Evolutionary conservation across 2,888 invertebrate species (phyloP).

Genomic region (Galerucella pusilla): DNA sequence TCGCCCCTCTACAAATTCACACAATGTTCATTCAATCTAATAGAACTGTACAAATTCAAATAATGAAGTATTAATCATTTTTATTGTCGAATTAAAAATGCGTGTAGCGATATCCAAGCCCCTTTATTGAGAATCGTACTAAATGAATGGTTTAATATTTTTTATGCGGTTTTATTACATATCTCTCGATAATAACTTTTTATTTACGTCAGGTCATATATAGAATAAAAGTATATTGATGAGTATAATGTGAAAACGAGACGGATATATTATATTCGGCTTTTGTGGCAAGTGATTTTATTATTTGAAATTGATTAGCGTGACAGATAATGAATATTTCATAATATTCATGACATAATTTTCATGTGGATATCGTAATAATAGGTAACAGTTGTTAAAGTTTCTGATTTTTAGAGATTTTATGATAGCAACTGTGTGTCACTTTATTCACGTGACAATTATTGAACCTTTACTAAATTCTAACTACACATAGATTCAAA

Average conservation of each 20-base stretch:
- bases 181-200: constrained; percentile 29
- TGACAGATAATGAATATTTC: constrained; percentile 57
- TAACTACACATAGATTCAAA: too few species aligned
- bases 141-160: constrained; percentile 41
- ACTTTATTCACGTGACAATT: constrained; percentile 43
- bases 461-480: constrained; percentile 9
- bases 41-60: constrained; percentile 26
- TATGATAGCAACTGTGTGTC: constrained; percentile 34
- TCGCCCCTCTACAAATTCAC: constrained; percentile 16
- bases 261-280: constrained; percentile 25
- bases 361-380: constrained; percentile 52
- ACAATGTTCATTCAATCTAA: constrained; percentile 28
- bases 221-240: constrained; percentile 23
- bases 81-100: constrained; percentile 39
- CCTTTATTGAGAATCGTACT: constrained; percentile 39
- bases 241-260: constrained; percentile 26
- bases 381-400: constrained; percentile 52
- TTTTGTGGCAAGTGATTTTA: constrained; percentile 49
- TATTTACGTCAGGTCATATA: constrained; percentile 20
- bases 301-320: constrained; percentile 52
- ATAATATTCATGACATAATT: constrained; percentile 52
- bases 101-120: constrained; percentile 37
- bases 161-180: constrained; percentile 45
- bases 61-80: constrained; percentile 36
- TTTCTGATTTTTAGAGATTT: constrained; percentile 50